These are phyloP conservation scores for Melinopterus prodromus DNA, from an alignment of 2,888 invertebrate genomes.

Conservation along the genomic window DNA sequence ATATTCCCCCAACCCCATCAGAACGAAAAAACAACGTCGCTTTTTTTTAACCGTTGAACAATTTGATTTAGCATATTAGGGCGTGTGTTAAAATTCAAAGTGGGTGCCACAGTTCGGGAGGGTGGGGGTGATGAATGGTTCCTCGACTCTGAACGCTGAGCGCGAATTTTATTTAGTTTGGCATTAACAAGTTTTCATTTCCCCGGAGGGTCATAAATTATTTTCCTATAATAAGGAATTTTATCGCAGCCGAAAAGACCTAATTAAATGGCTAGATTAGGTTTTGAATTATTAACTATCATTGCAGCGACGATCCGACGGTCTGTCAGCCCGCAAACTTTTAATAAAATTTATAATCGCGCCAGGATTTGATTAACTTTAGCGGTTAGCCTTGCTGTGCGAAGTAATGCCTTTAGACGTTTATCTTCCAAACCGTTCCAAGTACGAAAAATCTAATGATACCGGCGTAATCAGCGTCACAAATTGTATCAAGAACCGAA, in stretches of 20 bases:
- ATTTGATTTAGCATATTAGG: background rate
- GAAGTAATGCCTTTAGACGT: background rate
- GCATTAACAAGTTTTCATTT: slow-evolving; percentile 4
- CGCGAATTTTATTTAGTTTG: slow-evolving; percentile 4
- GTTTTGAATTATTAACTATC: background rate
- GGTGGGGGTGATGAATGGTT: background rate
- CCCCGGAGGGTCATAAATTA: background rate
- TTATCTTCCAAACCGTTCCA: background rate
- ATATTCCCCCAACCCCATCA: background rate
- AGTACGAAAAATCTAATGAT: background rate
- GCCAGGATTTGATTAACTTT: background rate
- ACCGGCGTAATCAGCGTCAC: no score
- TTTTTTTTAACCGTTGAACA: background rate
- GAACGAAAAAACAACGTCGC: background rate
- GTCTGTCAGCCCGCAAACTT: background rate
- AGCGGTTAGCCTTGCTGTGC: background rate
- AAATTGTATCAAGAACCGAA: no score
- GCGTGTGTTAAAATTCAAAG: background rate
- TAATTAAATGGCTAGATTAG: slow-evolving; percentile 4
- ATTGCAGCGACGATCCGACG: background rate
- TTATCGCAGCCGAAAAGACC: background rate
- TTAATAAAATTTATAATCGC: background rate
- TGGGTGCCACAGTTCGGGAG: background rate
- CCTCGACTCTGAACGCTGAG: background rate
- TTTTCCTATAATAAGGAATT: slow-evolving; percentile 4